These are phyloP conservation scores for Margarornis squamiger DNA, from an alignment of 2,797 vertebrate species.

Conservation along the genomic window DNA sequence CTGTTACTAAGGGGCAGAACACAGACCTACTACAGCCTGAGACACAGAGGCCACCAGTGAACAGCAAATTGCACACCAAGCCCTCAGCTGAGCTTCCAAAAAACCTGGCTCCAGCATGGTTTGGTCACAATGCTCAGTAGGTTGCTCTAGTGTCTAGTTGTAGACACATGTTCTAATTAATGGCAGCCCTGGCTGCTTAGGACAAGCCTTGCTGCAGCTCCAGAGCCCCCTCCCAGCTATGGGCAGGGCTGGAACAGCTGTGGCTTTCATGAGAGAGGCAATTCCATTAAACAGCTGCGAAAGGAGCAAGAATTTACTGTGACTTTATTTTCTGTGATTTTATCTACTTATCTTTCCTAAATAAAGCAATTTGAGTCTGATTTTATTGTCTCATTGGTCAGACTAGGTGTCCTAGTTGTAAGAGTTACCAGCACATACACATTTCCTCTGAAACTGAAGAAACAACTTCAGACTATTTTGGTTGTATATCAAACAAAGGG, in stretches of 20 bases:
- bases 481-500: not conserved
- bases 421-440: not conserved
- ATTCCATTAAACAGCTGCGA: conserved; percentile 61
- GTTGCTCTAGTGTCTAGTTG: not conserved
- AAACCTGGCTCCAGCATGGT: not conserved
- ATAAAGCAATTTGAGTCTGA: conserved; percentile 31
- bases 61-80: not conserved
- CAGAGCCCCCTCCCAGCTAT: not conserved
- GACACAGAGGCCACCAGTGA: accelerated
- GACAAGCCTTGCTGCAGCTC: not conserved
- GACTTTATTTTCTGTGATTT: conserved; percentile 53
- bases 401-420: conserved; percentile 7
- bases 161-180: accelerated
- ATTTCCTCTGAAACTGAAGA: not conserved
- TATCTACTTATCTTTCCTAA: conserved; percentile 63
- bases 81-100: not conserved
- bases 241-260: conserved; percentile 33
- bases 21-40: not conserved
- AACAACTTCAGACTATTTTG: not conserved
- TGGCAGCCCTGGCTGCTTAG: not conserved
- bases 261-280: not conserved
- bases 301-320: conserved; percentile 17
- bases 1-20: not conserved
- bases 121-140: not conserved
- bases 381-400: conserved; percentile 16